Evolutionary conservation across 2,797 vertebrate genomes (phyloP).

Genomic region (Tarsius wallacei): DNA sequence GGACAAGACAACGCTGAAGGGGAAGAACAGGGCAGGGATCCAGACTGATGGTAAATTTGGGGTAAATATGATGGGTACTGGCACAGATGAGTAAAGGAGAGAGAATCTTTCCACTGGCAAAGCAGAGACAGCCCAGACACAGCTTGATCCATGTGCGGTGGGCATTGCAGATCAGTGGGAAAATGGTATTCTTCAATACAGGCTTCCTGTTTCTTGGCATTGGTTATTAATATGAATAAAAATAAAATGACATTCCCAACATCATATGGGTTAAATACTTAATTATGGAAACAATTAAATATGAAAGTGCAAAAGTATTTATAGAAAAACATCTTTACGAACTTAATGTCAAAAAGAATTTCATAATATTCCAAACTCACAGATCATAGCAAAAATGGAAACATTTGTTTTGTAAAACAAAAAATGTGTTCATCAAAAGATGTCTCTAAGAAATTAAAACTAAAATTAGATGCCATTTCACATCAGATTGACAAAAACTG

Average conservation of each 20-base stretch:
- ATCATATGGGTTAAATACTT: not conserved
- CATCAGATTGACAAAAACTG: not conserved
- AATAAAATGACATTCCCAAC: not conserved
- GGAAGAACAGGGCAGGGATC: not conserved
- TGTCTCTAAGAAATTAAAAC: not conserved
- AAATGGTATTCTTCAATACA: not conserved
- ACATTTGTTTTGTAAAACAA: not conserved
- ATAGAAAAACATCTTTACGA: not conserved
- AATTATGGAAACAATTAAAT: not conserved
- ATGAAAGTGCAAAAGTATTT: not conserved
- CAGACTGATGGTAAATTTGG: not conserved
- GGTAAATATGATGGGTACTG: not conserved
- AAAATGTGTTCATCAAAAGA: not conserved
- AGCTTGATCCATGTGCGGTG: accelerated
- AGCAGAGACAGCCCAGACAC: not conserved
- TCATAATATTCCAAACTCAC: not conserved
- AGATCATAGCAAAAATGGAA: not conserved
- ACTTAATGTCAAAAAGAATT: not conserved
- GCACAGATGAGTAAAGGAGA: not conserved
- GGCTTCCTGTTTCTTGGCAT: not conserved
- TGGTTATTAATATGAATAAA: not conserved
- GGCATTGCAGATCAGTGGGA: not conserved
- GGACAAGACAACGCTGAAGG: too few relatives aligned
- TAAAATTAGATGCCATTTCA: constrained; percentile 16
- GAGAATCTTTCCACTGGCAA: not conserved